A percentile compares a stretch with the other conserved stretches of the same genome.
Conservation (phyloP, 2,888 invertebrate species). For the Eristalis tenax region DNA sequence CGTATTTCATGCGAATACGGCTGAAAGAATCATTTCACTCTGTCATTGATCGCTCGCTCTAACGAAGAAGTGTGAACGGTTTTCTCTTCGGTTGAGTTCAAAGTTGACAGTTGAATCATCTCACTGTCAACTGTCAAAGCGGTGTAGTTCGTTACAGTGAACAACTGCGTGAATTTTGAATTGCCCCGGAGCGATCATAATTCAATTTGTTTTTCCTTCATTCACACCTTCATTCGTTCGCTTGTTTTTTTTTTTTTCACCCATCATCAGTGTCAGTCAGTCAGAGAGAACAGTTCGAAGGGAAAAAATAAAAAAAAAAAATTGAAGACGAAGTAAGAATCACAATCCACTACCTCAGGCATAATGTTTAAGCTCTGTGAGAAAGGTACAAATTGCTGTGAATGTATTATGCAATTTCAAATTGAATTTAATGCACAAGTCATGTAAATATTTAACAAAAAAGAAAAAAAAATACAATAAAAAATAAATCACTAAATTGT, state of each 20-base stretch:
- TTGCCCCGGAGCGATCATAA: too few species aligned
- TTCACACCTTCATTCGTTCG: too few species aligned
- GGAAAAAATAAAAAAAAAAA: background rate
- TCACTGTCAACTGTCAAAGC: background rate
- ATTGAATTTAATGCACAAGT: conserved; percentile 72
- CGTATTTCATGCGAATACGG: conserved; percentile 18
- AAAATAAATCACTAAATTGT: conserved; percentile 24
- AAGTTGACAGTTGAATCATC: background rate
- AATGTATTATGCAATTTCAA: conserved; percentile 70
- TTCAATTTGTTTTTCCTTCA: too few species aligned
- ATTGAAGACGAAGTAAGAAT: conserved; percentile 21
- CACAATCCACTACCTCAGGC: conserved; percentile 53
- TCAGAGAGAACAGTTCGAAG: conserved; percentile 36
- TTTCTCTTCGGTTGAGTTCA: too few species aligned
- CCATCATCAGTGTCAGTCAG: too few species aligned
- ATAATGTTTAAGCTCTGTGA: conserved; percentile 52
- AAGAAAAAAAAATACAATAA: background rate
- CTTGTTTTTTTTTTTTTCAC: too few species aligned
- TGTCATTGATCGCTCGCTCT: too few species aligned
- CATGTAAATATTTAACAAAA: conserved; percentile 58
- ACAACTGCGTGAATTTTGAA: too few species aligned
- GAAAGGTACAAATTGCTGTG: conserved; percentile 70
- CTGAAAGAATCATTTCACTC: background rate
- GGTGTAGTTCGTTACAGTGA: too few species aligned
- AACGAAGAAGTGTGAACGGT: too few species aligned